phyloP scores from a whole-genome alignment of 2,888 invertebrate genomes.

The Diogma glabrata region DNA sequence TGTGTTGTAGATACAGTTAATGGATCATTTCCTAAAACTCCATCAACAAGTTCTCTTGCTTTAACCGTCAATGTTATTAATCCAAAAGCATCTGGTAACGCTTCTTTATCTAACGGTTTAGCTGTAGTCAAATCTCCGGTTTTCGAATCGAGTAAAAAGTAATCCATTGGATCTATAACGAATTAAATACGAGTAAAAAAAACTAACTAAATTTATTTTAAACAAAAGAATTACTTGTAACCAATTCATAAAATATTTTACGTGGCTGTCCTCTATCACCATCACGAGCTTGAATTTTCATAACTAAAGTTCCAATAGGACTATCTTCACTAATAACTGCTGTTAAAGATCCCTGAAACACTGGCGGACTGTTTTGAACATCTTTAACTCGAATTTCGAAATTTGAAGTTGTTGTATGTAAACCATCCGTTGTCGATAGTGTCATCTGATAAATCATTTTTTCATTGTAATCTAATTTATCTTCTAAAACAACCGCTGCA shows the following conservation, averaged over 20 bases:
- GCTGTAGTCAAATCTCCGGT: conserved; percentile 75
- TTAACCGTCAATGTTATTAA: conserved; percentile 64
- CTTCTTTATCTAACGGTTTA: conserved; percentile 74
- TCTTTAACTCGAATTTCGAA: conserved; percentile 72
- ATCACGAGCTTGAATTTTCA: conserved; percentile 70
- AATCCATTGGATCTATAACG: conserved; percentile 83
- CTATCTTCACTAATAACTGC: conserved; percentile 72
- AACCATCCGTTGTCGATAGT: conserved; percentile 67
- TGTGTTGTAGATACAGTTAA: conserved; percentile 58
- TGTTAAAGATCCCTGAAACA: conserved; percentile 67
- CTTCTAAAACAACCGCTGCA: conserved; percentile 61
- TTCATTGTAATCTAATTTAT: conserved; percentile 62
- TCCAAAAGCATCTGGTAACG: conserved; percentile 65
- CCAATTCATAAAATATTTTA: conserved; percentile 61
- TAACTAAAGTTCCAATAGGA: conserved; percentile 67
- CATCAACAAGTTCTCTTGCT: conserved; percentile 68
- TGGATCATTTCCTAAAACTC: conserved; percentile 52
- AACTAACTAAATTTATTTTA: conserved; percentile 18
- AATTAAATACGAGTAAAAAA: too few species aligned
- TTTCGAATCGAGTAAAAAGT: conserved; percentile 66
- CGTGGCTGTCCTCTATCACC: conserved; percentile 76
- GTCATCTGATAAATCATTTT: conserved; percentile 67
- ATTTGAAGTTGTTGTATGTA: conserved; percentile 56
- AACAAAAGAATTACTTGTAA: conserved; percentile 75
- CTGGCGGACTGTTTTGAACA: conserved; percentile 77